Base-by-base conservation (phyloP, 2,888 invertebrate genomes). In the Aspidiotus destructor region DNA sequence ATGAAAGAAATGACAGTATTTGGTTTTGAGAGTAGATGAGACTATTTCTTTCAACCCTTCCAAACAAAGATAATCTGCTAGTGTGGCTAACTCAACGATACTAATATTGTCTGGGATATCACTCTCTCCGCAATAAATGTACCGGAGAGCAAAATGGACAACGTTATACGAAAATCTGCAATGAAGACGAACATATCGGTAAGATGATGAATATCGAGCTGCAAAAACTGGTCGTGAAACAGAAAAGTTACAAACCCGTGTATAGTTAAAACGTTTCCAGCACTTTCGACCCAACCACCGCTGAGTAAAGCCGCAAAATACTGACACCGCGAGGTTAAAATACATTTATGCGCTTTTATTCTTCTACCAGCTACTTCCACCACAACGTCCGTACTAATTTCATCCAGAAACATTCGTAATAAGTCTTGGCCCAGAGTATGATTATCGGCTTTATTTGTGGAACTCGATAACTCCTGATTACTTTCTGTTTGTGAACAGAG, bases 1-100 rank as follows among this genome's bases (percentile, higher is more conserved):
- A 76, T 97, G 96, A 77, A 97, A 96, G 77, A 92, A 87, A 78
- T 97, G 96, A 76, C 95, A 96, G 77, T 91, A 92, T 77, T 90
- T 89, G 17, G 85, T 85, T 78, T 90, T 90, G 44, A 96, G 80
- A 0, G 90, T 89, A 74, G 91, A 88, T 75, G 88, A 87, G 1
- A 94, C 91, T 3, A 93, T 90, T 79, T 96, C 92, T 76, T 92
- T 93, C 7, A 97, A 81, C 0, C 94, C 94, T 77, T 94, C 93
- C 28, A 96, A 78, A 8, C 92, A 88, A 65, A 95, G 80, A 84
- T 94, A 88, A 77, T 95, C 94, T 0, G 94, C 89, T 68, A 95
- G 78, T 0, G 92, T 89, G 0, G 94, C 88, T 72, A 95, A 77
- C 77, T 94, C 93, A 70, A 90, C 87, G 61, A 94, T 84, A 76